phyloP scores from a whole-genome alignment of 2,888 invertebrate species.

The Aproaerema taeniolella region DNA sequence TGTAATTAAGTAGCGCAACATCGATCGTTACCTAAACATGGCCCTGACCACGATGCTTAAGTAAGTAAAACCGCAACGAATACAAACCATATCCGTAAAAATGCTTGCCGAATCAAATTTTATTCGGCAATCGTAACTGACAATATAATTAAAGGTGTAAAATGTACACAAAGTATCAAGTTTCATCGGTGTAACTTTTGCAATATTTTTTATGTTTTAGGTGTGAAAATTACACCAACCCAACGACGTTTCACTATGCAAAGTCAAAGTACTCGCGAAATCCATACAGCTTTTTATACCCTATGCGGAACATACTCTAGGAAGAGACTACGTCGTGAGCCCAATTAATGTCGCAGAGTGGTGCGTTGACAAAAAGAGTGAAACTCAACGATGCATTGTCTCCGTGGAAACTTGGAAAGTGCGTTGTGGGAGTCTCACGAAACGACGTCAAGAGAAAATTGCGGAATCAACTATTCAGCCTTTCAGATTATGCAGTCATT shows the following conservation, averaged over 20 bases:
- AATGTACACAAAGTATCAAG: neutral
- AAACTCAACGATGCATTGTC: slow-evolving; percentile 67
- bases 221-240: too few relatives aligned
- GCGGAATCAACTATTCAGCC: slow-evolving; percentile 46
- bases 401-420: slow-evolving; percentile 63
- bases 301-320: slow-evolving; percentile 23
- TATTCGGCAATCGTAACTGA: slow-evolving; percentile 17
- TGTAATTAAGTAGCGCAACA: slow-evolving; percentile 25
- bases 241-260: too few relatives aligned
- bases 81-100: slow-evolving; percentile 31
- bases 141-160: slow-evolving; percentile 11
- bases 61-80: slow-evolving; percentile 27
- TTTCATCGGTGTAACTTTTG: too few relatives aligned
- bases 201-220: too few relatives aligned
- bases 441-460: slow-evolving; percentile 42
- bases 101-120: slow-evolving; percentile 22
- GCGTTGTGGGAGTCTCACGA: slow-evolving; percentile 52
- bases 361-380: slow-evolving; percentile 69
- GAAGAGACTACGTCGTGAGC: slow-evolving; percentile 49
- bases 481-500: slow-evolving; percentile 29
- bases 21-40: slow-evolving; percentile 30
- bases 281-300: too few relatives aligned
- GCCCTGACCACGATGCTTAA: slow-evolving; percentile 35
- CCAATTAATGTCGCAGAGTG: slow-evolving; percentile 46
- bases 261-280: neutral